Evolutionary conservation across 2,113 vertebrate species (phyloP).

Genomic region (Hassar affinis): DNA sequence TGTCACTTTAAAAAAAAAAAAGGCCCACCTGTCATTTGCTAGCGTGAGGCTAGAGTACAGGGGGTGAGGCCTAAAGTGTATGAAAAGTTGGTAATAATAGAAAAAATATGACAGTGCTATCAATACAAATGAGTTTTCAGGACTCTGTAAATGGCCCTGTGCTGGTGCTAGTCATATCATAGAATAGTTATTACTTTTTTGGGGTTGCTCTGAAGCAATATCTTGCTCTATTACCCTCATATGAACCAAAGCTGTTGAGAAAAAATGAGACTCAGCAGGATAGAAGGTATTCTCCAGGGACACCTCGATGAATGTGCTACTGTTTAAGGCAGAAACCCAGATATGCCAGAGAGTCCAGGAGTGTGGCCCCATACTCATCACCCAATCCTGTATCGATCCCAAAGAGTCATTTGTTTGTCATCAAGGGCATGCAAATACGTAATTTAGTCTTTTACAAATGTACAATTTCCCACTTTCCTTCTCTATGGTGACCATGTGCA

Average conservation of each 20-base stretch:
- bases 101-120: constrained; percentile 23
- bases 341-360: constrained; percentile 28
- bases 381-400: constrained; percentile 46
- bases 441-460: neutral
- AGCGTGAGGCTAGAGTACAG: neutral
- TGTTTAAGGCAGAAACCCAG: constrained; percentile 39
- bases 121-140: constrained; percentile 42
- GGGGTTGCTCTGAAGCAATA: constrained; percentile 46
- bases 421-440: constrained; percentile 36
- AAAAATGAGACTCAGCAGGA: constrained; percentile 48
- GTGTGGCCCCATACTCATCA: constrained; percentile 35
- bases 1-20: neutral
- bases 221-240: constrained; percentile 52
- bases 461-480: no score
- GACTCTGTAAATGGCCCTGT: constrained; percentile 30
- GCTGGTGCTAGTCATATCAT: constrained; percentile 23
- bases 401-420: constrained; percentile 45
- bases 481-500: no score
- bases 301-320: constrained; percentile 29
- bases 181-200: neutral
- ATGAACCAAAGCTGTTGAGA: constrained; percentile 34
- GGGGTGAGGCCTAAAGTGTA: neutral
- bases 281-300: constrained; percentile 31
- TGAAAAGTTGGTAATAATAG: constrained; percentile 12
- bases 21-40: no score